Percentiles rank a stretch among this genome's conserved stretches.
phyloP scores from a whole-genome alignment of 2,888 invertebrate species.

The Drosophila bunnanda region DNA sequence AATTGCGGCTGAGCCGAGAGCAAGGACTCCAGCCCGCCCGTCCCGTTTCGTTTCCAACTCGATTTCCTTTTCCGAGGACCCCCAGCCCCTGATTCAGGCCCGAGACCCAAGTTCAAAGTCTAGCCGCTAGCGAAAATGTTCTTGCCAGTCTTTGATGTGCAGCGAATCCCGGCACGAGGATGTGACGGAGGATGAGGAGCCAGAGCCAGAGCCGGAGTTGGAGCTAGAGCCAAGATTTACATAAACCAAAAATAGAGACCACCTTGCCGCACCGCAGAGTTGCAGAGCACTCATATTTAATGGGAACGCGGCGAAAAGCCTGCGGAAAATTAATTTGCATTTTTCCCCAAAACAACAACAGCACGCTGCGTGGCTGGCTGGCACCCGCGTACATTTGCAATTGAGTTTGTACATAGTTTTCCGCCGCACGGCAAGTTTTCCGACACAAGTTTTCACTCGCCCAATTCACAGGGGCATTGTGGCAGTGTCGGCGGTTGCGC shows the following conservation, averaged over 20 bases:
- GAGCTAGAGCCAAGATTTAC: conserved; percentile 55
- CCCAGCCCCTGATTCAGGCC: conserved; percentile 7
- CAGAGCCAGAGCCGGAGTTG: background rate
- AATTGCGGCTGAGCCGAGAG: conserved; percentile 69
- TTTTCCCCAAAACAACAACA: conserved; percentile 39
- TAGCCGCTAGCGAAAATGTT: conserved; percentile 60
- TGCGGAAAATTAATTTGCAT: conserved; percentile 58
- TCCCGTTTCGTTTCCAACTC: conserved; percentile 2
- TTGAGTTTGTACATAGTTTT: conserved; percentile 47
- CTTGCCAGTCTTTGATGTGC: conserved; percentile 69
- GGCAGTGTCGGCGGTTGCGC: conserved; percentile 1
- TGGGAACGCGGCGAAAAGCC: conserved; percentile 37
- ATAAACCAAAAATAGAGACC: conserved; percentile 54
- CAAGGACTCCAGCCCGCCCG: conserved; percentile 37
- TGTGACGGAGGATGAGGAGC: background rate
- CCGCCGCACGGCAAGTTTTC: conserved; percentile 21
- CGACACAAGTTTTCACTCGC: conserved; percentile 50
- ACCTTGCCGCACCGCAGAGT: conserved; percentile 19
- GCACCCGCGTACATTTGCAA: conserved; percentile 38
- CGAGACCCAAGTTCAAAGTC: conserved; percentile 67
- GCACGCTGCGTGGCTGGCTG: background rate
- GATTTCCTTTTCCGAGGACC: conserved; percentile 2
- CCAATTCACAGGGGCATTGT: conserved; percentile 43
- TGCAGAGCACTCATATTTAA: conserved; percentile 50
- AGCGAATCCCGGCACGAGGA: conserved; percentile 12